These are phyloP conservation scores for Antennarius maculatus DNA, from an alignment of 2,797 vertebrate species.

Conservation along the genomic window DNA sequence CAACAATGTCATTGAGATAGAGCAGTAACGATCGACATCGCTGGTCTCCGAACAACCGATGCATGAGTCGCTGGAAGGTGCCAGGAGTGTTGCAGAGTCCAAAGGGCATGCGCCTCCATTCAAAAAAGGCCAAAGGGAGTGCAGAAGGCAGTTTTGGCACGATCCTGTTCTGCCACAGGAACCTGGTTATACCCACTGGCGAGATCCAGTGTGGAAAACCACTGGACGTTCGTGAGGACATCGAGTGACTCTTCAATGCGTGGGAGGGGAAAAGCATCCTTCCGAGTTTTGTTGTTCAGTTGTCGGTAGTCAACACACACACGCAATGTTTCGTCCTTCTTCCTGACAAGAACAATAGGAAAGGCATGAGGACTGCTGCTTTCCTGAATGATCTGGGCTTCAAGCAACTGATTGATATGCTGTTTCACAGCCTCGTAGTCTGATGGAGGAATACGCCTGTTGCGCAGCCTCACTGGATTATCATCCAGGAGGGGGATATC, in stretches of 20 bases:
- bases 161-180: not conserved
- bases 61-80: not conserved
- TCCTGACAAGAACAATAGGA: not conserved
- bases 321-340: not conserved
- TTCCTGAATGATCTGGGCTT: not conserved
- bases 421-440: not conserved
- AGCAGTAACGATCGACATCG: not conserved
- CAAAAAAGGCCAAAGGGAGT: not conserved
- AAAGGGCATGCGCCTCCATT: not conserved
- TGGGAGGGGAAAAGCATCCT: not conserved
- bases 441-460: not conserved
- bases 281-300: not conserved
- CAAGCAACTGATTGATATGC: not conserved
- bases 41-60: not conserved
- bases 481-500: not conserved
- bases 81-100: not conserved
- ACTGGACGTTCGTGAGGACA: not conserved
- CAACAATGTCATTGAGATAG: not conserved
- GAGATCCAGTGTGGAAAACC: not conserved
- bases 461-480: too few relatives aligned
- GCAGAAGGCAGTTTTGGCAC: not conserved
- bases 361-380: not conserved
- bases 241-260: not conserved
- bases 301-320: not conserved
- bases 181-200: not conserved